Evolutionary conservation across 1,140 invertebrate species (phyloP), one percentile per base, ranked within the genome.

Genomic region (Tetramorium alpestre): DNA sequence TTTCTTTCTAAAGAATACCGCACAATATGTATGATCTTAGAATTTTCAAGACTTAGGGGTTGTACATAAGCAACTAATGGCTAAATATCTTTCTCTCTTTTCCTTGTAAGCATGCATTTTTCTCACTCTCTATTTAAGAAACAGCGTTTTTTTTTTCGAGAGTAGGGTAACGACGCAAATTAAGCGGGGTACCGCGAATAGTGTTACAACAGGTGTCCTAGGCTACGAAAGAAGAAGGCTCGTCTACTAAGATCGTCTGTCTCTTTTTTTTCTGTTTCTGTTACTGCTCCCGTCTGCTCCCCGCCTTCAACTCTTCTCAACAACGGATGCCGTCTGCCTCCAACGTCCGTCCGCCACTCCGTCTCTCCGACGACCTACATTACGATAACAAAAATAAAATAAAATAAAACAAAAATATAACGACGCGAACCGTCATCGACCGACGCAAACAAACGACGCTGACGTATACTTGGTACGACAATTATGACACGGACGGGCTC

Each of bases 261-360:
- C 94, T 95, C 94, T 95, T 95, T 94, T 93, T 93, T 95, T 95
- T 95, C 94, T 95, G 94, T 95, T 95, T 95, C 94, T 95, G 94
- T 95, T 95, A 95, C 94, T 95, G 94, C 92, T 95, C 95, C 95
- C 93, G 95, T 91, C 95, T 95, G 95, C 94, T 95, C 94, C 95
- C 94, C 89, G 94, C 94, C 94, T 95, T 93, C 94, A 95, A 95
- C 93, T 95, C 93, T 95, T 95, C 93, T 94, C 93, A 95, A 95
- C 95, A 94, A 95, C 95, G 95, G 95, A 94, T 95, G 94, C 94
- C 94, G 94, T 95, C 94, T 95, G 94, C 92, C 94, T 95, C 94
- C 94, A 95, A 95, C 94, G 94, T 95, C 93, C 94, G 94, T 92
- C 93, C 94, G 94, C 91, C 94, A 94, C 94, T 94, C 92, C 93